Percentiles rank a stretch among this genome's conserved stretches.
Evolutionary conservation across 2,888 invertebrate genomes (phyloP).

Genomic region (Ommatoiulus sabulosus): DNA sequence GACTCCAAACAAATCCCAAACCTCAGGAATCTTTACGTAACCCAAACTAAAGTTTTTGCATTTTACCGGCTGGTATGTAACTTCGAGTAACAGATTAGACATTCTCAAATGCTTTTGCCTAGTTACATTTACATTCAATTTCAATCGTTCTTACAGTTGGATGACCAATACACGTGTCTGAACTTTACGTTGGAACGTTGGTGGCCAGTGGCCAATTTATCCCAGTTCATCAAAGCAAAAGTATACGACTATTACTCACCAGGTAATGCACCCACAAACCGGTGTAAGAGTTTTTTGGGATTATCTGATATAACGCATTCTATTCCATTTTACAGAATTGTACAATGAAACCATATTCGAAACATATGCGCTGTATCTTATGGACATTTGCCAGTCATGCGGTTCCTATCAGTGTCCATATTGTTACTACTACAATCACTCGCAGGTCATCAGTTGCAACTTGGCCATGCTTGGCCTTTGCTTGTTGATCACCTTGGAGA

Average conservation of each 20-base stretch:
- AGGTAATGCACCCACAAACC: conserved; percentile 65
- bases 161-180: conserved; percentile 70
- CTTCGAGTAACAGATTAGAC: background rate
- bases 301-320: background rate
- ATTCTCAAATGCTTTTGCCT: conserved; percentile 60
- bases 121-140: conserved; percentile 60
- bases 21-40: conserved; percentile 66
- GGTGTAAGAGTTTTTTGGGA: background rate
- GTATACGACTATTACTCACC: conserved; percentile 72
- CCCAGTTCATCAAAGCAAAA: conserved; percentile 70
- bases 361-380: conserved; percentile 83
- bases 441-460: background rate
- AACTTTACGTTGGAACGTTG: conserved; percentile 71
- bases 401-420: conserved; percentile 95
- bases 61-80: conserved; percentile 69
- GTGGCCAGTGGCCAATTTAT: conserved; percentile 73
- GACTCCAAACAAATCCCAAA: conserved; percentile 64
- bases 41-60: conserved; percentile 68
- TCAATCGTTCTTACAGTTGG: conserved; percentile 64
- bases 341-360: conserved; percentile 94
- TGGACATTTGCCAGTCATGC: conserved; percentile 94
- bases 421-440: conserved; percentile 73
- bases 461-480: conserved; percentile 65
- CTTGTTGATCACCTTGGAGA: background rate
- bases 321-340: conserved; percentile 76